Base-by-base conservation (phyloP, 2,113 vertebrate genomes). In the Chroicocephalus ridibundus region DNA sequence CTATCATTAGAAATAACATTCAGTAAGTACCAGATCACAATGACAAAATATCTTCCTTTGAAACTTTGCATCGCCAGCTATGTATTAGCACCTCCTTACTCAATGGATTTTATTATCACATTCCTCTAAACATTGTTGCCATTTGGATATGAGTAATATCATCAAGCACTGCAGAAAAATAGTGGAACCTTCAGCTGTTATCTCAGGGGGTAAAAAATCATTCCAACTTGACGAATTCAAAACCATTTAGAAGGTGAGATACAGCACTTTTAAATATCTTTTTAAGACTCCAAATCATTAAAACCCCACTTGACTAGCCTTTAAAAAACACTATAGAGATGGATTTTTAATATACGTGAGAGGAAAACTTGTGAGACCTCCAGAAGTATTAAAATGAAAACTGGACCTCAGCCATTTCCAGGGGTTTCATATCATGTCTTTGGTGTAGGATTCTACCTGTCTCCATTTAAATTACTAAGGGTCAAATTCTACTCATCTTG, bases 111-210 rank as follows among this genome's bases (percentile, higher is more conserved):
- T 86, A 84, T 93, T 75, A 84, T 42, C 69, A 55, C 34, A 57
- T 77, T 94, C 57, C 51, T 82, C 76, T 89, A 86, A 79, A 79
- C 27, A 65, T 49, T 77, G 58, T n/a, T 72, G 68, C 54, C 68
- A 80, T 86, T 95, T 95, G 79, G 64, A 60, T 82, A 86, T 82
- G 81, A 96, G 60, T 61, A 94, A 72, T 88, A 81, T 34, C 34
- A 71, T 19, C 64, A 78, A 84, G 69, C 14, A 38, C 25, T 61
- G 57, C 25, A 87, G 69, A 76, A 90, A 94, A 92, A 71, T 25
- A 1, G 0, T 38, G 57, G 60, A 88, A 79, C 10, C 15, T 81
- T 86, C 42, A 90, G 64, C 64, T 78, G n/a, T 86, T 76, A 62
- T 62, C 60, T 70, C 36, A 29, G 25, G 20, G 22, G 25, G 15